Base-by-base conservation (phyloP, 2,797 vertebrate genomes). In the Diceros bicornis region DNA sequence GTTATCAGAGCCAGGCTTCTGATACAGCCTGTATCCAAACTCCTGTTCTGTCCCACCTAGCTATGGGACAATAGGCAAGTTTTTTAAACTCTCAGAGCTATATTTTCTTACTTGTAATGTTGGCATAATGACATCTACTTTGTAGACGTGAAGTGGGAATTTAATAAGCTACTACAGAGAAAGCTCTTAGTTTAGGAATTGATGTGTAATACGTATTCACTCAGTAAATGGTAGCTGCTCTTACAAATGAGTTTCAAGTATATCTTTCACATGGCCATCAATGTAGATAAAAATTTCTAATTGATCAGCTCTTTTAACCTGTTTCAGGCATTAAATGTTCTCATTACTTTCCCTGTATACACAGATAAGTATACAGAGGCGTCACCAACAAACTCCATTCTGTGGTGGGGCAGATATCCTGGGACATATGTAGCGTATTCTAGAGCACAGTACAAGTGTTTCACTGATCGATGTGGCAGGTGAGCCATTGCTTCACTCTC, bases 1-100 rank as follows among this genome's bases (percentile, higher is more conserved):
- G 32, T 91, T 83, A 50, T 82, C 32, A 71, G 50, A 94, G 17
- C n/a, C n/a, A 78, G 7, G 17, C 8, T 10, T 81, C 37, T 91
- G 25, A 47, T 16, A 32, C 1, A 89, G 21, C 25, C 20, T 50
- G 17, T 16, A 78, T 29, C 64, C 89, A 83, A 66, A 61, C 0
- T 29, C n/a, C 1, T 14, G 17, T 83, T 77, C 55, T 88, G 23
- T 25, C 41, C 27, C 64, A 25, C 37, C 37, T 25, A 5, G 1
- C 55, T 79, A 20, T 41, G 75, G 17, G 55, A n/a, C 64, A 10
- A 32, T 11, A 79, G 17, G n/a, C 59, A 83, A n/a, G 3, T 71
- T 92, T 79, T 55, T 55, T 72, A 37, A 47, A 62, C 5, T 81
- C 3, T 44, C 11, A 69, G 27, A 74, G 1, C 16, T 71, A 4